Evolutionary conservation across 2,888 invertebrate species (phyloP).

Genomic region (Drosophila trichaetosa): DNA sequence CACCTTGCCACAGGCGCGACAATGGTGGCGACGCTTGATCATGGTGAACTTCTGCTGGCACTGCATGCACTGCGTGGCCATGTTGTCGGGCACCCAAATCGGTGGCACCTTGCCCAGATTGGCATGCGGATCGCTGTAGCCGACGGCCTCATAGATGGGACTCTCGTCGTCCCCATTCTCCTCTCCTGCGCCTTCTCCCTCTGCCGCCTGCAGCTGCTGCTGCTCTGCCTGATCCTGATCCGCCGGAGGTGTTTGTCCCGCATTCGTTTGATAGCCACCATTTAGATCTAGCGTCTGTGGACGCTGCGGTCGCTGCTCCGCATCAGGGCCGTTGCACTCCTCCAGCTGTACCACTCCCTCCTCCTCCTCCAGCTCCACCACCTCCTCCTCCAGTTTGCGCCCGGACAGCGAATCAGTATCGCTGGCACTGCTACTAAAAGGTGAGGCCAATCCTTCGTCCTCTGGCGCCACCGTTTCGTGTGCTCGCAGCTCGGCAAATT

Average conservation of each 20-base stretch:
- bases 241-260: slow-evolving; percentile 83
- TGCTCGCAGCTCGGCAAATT: slow-evolving; percentile 81
- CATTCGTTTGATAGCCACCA: slow-evolving; percentile 66
- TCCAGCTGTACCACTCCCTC: slow-evolving; percentile 15
- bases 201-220: background rate
- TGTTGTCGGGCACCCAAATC: slow-evolving; percentile 94
- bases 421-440: slow-evolving; percentile 77
- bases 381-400: slow-evolving; percentile 61
- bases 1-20: slow-evolving; percentile 94
- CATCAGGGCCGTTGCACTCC: slow-evolving; percentile 42
- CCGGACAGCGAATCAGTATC: slow-evolving; percentile 75
- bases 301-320: slow-evolving; percentile 74
- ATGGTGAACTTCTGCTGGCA: slow-evolving; percentile 93
- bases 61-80: slow-evolving; percentile 92
- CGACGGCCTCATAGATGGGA: slow-evolving; percentile 77
- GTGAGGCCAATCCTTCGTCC: slow-evolving; percentile 57
- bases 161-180: slow-evolving; percentile 40
- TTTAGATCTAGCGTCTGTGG: slow-evolving; percentile 84
- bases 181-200: background rate
- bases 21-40: slow-evolving; percentile 93
- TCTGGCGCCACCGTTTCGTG: slow-evolving; percentile 45
- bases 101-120: slow-evolving; percentile 91
- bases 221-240: background rate
- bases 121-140: slow-evolving; percentile 82
- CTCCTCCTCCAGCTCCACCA: slow-evolving; percentile 6